Conservation (phyloP, 2,113 vertebrate genomes). For the Phaethon lepturus region DNA sequence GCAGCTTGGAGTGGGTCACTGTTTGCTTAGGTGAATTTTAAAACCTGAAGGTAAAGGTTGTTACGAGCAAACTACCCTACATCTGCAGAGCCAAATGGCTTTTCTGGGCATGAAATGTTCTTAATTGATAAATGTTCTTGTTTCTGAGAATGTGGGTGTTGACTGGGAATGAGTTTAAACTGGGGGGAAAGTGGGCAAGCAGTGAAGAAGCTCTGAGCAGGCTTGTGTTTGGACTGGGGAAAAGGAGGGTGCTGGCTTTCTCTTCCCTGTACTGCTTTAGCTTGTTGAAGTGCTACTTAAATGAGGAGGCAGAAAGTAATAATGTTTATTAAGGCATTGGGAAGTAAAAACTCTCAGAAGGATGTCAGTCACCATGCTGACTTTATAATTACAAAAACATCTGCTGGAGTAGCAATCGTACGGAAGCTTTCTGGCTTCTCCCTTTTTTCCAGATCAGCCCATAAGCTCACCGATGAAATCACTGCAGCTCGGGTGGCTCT, state of each 20-base stretch:
- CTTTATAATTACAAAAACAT: accelerated
- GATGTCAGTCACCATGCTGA: accelerated
- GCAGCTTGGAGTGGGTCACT: not conserved
- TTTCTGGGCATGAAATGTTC: not conserved
- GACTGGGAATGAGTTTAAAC: not conserved
- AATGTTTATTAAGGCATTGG: not conserved
- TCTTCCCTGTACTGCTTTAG: too few species aligned
- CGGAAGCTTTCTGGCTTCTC: not conserved
- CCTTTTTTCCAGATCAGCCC: not conserved
- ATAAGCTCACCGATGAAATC: accelerated
- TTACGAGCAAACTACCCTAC: accelerated
- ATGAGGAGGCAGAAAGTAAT: not conserved
- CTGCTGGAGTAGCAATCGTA: accelerated
- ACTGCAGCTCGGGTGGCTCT: not conserved
- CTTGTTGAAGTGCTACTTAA: not conserved
- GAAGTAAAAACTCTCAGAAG: not conserved
- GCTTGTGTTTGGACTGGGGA: not conserved
- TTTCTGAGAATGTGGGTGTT: accelerated
- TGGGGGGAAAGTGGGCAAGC: not conserved
- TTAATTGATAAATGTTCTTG: not conserved
- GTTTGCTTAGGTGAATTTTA: not conserved
- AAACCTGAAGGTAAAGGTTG: not conserved
- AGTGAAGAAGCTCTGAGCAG: not conserved
- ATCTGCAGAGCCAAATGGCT: not conserved
- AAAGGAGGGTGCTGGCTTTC: not conserved